Evolutionary conservation across 2,797 vertebrate genomes (phyloP), one percentile per base, ranked within the genome.

Genomic region (Hylomyscus alleni): DNA sequence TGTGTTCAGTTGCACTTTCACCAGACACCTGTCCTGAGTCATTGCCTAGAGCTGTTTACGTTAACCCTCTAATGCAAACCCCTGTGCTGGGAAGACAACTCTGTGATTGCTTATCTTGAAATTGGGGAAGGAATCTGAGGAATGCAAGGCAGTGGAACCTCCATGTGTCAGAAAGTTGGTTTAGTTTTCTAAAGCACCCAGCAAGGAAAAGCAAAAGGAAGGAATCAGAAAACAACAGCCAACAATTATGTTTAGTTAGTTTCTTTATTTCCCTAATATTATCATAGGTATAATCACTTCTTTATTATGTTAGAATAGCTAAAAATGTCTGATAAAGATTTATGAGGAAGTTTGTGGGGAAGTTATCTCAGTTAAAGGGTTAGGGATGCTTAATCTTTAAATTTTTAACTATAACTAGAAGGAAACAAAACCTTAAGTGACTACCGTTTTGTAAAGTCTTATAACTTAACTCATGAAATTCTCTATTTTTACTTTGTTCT

Each of bases 401-500:
- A 94, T 62, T 76, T 72, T 92, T 89, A 88, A 75, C 82, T 92
- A 52, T 87, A 78, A 89, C 11, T 17, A 94, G 47, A 80, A 85
- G n/a, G 29, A 81, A 94, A 37, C 37, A 96, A 91, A 76, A 86
- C 50, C 93, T 90, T 85, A 90, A 89, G 76, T n/a, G 58, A 50
- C 24, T 92, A 31, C 12, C 19, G 56, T 72, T 96, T 94, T 93
- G 20, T 80, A 88, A 97, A 91, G 6, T 77, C 19, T 87, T 90
- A 10, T 40, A 93, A 60, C 50, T 76, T 83, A 78, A 72, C 47
- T 96, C 52, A 82, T 89, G 14, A 94, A 93, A 84, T 86, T 85
- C 56, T 40, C 76, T 89, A 54, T 89, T 93, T 96, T 78, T 83
- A 56, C 75, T 97, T 95, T 89, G 54, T 54, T 78, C 83, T 20